Evolutionary conservation across 2,113 vertebrate genomes (phyloP), one percentile per base, ranked within the genome.

Genomic region (Neodontobutis hainanensis): DNA sequence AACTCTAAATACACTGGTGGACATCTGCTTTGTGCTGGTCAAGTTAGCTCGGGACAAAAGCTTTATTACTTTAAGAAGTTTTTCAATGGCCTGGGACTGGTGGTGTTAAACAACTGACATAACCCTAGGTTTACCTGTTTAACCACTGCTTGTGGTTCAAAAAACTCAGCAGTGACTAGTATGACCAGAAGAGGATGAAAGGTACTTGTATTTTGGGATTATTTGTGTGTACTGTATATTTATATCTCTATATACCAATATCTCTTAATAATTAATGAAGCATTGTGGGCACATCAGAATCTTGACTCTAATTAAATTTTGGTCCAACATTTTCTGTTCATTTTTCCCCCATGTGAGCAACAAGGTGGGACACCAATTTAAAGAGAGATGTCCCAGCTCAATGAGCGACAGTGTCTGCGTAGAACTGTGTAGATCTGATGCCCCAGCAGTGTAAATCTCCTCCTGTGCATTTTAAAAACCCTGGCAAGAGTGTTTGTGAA

Each of bases 401-500:
- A 85, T 82, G 72, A 68, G 73, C 46, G 61, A 67, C 61, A 65
- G 68, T 55, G 40, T 6, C 69, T 64, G 65, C 65, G 78, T 27
- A 27, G 19, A 27, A 27, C 19, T 27, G 32, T 14, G 11, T 75
- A 66, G 79, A 81, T 80, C 78, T 80, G 82, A 82, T 65, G 73
- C 60, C 40, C 1, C 59, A 70, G 65, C 63, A 78, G 77, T 78
- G 63, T 63, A 70, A 82, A 83, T 85, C 85, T 89, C 87, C 82
- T 85, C 87, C 86, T 88, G 84, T 88, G 88, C 91, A 90, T 92
- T 82, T 81, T 83, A 87, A 80, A n/a, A 86, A 91, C 90, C 90
- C 84, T 80, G 75, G 77, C 70, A 84, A 88, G 89, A 78, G 82
- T 88, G 88, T 90, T 91, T 81, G 64, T 91, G 87, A 93, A 92